Evolutionary conservation across 2,797 vertebrate species (phyloP).

Genomic region (Malacoctenus gilli): DNA sequence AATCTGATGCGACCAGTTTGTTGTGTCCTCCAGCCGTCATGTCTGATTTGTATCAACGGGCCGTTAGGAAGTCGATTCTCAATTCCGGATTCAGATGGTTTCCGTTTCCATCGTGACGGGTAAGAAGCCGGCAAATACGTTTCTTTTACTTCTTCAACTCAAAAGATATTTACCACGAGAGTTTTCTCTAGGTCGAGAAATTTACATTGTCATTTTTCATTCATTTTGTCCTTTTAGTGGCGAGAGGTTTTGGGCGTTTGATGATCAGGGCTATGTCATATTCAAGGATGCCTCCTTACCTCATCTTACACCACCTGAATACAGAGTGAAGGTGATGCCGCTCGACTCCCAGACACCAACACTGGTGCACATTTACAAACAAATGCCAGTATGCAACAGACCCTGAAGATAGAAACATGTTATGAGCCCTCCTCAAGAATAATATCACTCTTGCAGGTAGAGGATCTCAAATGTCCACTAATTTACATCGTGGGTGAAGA

Average conservation of each 20-base stretch:
- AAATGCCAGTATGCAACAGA: too few relatives aligned
- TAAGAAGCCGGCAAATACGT: slow-evolving; percentile 23
- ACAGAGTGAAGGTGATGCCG: slow-evolving; percentile 58
- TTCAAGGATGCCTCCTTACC: slow-evolving; percentile 44
- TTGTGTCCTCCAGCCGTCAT: slow-evolving; percentile 67
- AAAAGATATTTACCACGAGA: background rate
- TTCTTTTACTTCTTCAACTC: too few relatives aligned
- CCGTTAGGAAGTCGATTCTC: slow-evolving; percentile 42
- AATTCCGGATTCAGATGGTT: background rate
- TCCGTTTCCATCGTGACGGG: slow-evolving; percentile 9
- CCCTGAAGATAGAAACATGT: too few relatives aligned
- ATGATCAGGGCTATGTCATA: slow-evolving; percentile 46
- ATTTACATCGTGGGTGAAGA: slow-evolving; percentile 72
- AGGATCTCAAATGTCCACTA: slow-evolving; percentile 69
- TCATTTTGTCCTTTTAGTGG: slow-evolving; percentile 35
- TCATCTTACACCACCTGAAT: slow-evolving; percentile 37
- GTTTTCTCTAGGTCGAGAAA: background rate
- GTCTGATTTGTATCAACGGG: slow-evolving; percentile 76
- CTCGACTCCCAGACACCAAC: background rate
- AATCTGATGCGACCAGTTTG: background rate
- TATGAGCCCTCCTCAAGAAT: too few relatives aligned
- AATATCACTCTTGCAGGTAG: slow-evolving; percentile 55
- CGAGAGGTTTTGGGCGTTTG: slow-evolving; percentile 26
- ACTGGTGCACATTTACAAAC: background rate
- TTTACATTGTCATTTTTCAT: background rate